Evolutionary conservation across 92 coral and sea anemone genomes (phyloP), one percentile per base, ranked within the genome.

Genomic region (Siderastrea radians): DNA sequence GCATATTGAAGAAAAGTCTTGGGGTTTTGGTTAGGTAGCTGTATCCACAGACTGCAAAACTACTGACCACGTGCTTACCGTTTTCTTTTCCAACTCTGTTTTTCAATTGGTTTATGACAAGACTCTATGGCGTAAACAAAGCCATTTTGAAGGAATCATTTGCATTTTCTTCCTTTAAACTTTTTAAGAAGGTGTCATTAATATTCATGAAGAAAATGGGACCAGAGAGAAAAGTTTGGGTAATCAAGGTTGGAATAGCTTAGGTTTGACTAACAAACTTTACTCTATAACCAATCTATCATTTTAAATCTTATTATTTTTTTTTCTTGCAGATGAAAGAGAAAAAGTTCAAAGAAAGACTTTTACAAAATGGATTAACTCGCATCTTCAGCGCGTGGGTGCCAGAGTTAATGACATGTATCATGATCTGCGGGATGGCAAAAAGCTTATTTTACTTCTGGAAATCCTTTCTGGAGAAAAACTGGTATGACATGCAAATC

Each of bases 321-420:
- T 46, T 43, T 9, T 86, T 63, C n/a, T 63, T 77, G 79, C 88
- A 98, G 99, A 94, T 92, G 99, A 98, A 90, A 94, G 99, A 90
- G 99, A 98, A 78, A 92, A 91, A 48, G 99, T 96, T 7, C 99
- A 98, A 75, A 96, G 92, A 75, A 97, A 97, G 86, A 95, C 99
- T 6, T 98, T 98, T 86, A 98, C 99, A 89, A 98, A 98, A 75
- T 98, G 99, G 99, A 93, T 98, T 7, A 98, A 97, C 85, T 98
- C 98, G 38, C 99, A 98, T 89, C 92, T 98, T 87, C 98, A 94
- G 74, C 91, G 98, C 44, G 98, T 98, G 68, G 98, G 96, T 46
- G 93, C 98, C 61, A 93, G 98, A 82, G 98, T 97, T 16, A 97
- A 97, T 77, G 99, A 97, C 60, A 95, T 97, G 62, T 97, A 97